These are phyloP conservation scores for Drosophila neocordata DNA, from an alignment of 1,140 invertebrate species.

Conservation along the genomic window DNA sequence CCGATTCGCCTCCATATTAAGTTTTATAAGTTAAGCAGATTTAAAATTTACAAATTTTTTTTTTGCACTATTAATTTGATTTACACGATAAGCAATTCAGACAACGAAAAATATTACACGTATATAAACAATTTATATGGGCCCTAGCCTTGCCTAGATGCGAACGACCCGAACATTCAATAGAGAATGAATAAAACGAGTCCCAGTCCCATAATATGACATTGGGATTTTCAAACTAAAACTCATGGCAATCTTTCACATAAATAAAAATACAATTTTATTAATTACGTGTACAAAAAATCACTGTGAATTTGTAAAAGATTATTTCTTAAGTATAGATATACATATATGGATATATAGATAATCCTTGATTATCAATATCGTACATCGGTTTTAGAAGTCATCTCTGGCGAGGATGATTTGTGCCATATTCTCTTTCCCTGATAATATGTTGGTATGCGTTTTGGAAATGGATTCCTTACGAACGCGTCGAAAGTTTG, in stretches of 20 bases:
- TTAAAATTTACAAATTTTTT: conserved; percentile 10
- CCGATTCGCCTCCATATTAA: neutral
- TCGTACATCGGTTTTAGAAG: neutral
- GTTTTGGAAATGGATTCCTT: neutral
- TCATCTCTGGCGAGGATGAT: neutral
- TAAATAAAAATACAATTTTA: neutral
- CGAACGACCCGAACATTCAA: conserved; percentile 63
- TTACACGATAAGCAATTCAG: conserved; percentile 7
- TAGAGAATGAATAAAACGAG: conserved; percentile 48
- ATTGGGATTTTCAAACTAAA: neutral
- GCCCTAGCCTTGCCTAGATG: conserved; percentile 38
- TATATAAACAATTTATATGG: conserved; percentile 46
- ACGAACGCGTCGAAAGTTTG: neutral
- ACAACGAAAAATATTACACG: conserved; percentile 44
- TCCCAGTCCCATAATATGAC: neutral
- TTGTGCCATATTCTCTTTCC: neutral
- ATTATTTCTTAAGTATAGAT: neutral
- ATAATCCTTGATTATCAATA: neutral
- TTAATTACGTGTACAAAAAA: neutral
- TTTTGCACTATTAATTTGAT: conserved; percentile 48
- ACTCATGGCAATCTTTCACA: conserved; percentile 25
- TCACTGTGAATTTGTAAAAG: conserved; percentile 8
- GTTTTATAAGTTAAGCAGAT: neutral
- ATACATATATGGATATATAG: too few species aligned
- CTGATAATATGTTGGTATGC: neutral